A percentile compares a stretch with the other conserved stretches of the same genome.
Conservation (phyloP, 2,888 invertebrate species). For the Osedax fenrisi region DNA sequence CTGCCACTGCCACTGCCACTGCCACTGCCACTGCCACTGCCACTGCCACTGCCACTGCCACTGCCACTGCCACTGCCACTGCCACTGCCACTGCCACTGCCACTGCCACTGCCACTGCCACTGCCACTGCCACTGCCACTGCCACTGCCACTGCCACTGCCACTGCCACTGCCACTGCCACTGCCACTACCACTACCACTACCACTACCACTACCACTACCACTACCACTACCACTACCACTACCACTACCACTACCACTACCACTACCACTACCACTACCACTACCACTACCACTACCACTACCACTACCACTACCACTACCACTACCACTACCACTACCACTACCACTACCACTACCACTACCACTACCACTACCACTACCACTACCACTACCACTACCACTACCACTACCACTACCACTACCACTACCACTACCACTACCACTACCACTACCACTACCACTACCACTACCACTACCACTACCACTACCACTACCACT, state of each 20-base stretch:
- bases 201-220: neutral
- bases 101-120: neutral
- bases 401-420: neutral
- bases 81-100: neutral
- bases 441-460: neutral
- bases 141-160: neutral
- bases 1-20: neutral
- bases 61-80: neutral
- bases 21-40: neutral
- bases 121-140: neutral
- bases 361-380: neutral
- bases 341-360: neutral
- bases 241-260: neutral
- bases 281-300: neutral
- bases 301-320: neutral
- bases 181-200: neutral
- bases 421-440: neutral
- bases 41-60: neutral
- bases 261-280: neutral
- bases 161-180: neutral
- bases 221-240: neutral
- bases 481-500: slow-evolving; percentile 18
- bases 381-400: neutral
- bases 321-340: neutral
- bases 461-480: neutral